These are phyloP conservation scores for Agonopterix alstromeriana DNA, from an alignment of 2,888 invertebrate species.

Conservation along the genomic window DNA sequence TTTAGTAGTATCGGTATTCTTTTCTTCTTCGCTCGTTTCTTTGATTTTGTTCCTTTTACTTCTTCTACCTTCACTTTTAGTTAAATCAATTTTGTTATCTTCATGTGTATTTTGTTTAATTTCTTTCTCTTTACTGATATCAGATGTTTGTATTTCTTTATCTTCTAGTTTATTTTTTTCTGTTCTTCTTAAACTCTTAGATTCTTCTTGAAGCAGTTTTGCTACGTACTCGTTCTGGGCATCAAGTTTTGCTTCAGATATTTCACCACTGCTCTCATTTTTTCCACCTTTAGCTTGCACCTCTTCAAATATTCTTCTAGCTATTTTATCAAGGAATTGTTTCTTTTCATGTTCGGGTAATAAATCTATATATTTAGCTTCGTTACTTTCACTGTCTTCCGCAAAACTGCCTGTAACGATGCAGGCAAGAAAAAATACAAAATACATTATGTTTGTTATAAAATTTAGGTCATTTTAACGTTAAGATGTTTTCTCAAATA, in stretches of 20 bases:
- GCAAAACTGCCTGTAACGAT: conserved; percentile 9
- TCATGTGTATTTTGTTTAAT: conserved; percentile 3
- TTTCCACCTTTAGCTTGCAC: conserved; percentile 24
- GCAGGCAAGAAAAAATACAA: conserved; percentile 21
- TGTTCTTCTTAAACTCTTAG: conserved; percentile 19
- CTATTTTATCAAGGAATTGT: conserved; percentile 45
- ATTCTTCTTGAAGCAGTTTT: conserved; percentile 42
- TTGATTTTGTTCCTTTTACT: conserved; percentile 11
- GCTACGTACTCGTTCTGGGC: conserved; percentile 39
- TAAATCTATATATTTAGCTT: conserved; percentile 46
- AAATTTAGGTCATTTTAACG: conserved; percentile 17
- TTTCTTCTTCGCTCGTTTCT: conserved; percentile 3
- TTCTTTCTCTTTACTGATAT: background rate
- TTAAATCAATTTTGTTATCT: conserved; percentile 20
- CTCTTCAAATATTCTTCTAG: conserved; percentile 45
- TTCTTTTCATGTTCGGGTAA: conserved; percentile 50
- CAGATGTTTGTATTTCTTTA: conserved; percentile 2
- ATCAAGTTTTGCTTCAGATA: conserved; percentile 36
- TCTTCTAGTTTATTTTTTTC: background rate
- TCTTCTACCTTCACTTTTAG: conserved; percentile 11
- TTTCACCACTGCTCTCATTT: conserved; percentile 23
- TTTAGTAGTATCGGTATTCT: background rate
- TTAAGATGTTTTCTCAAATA: background rate
- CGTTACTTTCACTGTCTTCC: conserved; percentile 22
- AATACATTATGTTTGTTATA: conserved; percentile 27